Evolutionary conservation across 1,140 invertebrate species (phyloP).

Genomic region (Brachionus angularis): DNA sequence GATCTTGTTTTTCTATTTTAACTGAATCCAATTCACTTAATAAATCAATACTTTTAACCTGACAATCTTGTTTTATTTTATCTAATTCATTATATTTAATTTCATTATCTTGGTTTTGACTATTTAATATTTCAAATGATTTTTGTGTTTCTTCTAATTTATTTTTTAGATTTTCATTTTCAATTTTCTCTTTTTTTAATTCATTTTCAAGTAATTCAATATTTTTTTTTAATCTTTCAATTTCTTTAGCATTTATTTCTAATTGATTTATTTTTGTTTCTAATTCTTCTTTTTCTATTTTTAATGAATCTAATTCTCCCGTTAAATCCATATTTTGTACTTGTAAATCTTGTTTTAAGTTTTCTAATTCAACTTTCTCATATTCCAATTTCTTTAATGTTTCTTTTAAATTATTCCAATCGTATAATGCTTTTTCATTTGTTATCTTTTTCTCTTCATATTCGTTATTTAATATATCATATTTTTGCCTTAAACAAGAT

Average conservation of each 20-base stretch:
- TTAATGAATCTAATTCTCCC: not conserved
- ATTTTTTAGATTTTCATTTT: too few relatives aligned
- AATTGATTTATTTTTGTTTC: too few relatives aligned
- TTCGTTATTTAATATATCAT: too few relatives aligned
- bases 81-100: not conserved
- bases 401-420: not conserved
- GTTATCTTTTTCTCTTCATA: too few relatives aligned
- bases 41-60: constrained; percentile 9
- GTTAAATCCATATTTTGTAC: not conserved
- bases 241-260: too few relatives aligned
- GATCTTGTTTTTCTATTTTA: not conserved
- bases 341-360: not conserved
- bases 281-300: not conserved
- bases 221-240: too few relatives aligned
- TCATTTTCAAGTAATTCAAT: not conserved
- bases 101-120: too few relatives aligned
- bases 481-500: too few relatives aligned
- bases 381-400: not conserved
- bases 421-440: not conserved
- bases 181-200: too few relatives aligned
- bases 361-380: not conserved
- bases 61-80: not conserved
- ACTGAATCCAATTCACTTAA: not conserved
- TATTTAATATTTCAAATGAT: not conserved
- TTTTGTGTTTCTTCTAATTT: not conserved